Conservation (phyloP, 37 sponge, comb jelly and placozoan genomes). For the Cladorhizidae sp. region DNA sequence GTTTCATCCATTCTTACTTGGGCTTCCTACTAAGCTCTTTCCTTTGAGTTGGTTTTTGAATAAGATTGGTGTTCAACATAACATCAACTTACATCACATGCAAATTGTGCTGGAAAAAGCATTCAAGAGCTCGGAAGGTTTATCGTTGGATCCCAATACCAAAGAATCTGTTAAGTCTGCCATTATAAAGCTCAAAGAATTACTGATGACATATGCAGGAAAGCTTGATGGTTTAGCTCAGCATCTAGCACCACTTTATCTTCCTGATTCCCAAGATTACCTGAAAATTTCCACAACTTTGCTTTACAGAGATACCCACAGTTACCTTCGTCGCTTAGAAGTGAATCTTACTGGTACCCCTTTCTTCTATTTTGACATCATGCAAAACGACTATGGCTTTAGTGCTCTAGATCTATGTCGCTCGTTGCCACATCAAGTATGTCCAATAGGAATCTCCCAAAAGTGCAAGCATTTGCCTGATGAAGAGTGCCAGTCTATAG, state of each 20-base stretch:
- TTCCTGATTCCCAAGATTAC: constrained; percentile 1
- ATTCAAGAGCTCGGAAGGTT: not conserved
- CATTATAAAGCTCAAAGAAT: not conserved
- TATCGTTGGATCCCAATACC: constrained; percentile 17
- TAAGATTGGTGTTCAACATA: constrained; percentile 3
- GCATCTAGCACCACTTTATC: constrained; percentile 18
- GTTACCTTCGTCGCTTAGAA: not conserved
- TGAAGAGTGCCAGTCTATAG: not conserved
- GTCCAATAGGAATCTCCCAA: constrained; percentile 24
- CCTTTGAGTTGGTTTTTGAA: not conserved
- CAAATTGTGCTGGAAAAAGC: constrained; percentile 15
- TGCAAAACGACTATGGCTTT: not conserved
- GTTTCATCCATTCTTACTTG: constrained; percentile 46
- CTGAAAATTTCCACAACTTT: constrained; percentile 6
- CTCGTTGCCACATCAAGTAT: constrained; percentile 7
- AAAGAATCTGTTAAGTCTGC: not conserved
- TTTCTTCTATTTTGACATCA: not conserved
- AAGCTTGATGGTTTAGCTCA: not conserved
- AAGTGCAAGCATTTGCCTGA: not conserved
- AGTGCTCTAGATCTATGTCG: constrained; percentile 13
- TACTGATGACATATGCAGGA: not conserved
- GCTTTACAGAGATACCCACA: constrained; percentile 19
- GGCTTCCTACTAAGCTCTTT: constrained; percentile 6
- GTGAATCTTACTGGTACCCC: not conserved
- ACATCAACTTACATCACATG: constrained; percentile 7